Conservation (phyloP, 2,888 invertebrate genomes). For the Saturnia japonica region DNA sequence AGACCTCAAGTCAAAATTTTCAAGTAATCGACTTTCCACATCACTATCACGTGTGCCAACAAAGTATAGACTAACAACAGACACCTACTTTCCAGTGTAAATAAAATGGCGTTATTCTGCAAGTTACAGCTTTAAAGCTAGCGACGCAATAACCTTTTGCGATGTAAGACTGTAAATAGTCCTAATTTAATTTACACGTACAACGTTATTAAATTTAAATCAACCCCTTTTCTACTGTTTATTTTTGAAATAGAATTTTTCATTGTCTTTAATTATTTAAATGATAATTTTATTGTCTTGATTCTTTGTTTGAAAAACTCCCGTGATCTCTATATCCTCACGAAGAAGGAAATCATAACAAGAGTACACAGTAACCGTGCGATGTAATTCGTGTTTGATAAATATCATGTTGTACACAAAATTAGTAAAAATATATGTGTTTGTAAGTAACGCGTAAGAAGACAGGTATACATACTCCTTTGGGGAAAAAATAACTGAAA, state of each 20-base stretch:
- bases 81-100: not conserved
- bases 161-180: not conserved
- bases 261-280: too few species aligned
- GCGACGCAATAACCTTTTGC: not conserved
- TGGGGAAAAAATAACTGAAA: too few species aligned
- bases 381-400: too few species aligned
- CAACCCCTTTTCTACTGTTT: not conserved
- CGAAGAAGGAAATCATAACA: too few species aligned
- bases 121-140: not conserved
- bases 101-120: not conserved
- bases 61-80: not conserved
- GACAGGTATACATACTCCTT: too few species aligned
- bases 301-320: too few species aligned
- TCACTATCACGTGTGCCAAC: not conserved
- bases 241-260: not conserved
- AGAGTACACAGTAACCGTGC: too few species aligned
- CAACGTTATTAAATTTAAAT: not conserved
- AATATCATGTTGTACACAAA: too few species aligned
- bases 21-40: not conserved
- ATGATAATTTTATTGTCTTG: too few species aligned
- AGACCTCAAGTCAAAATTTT: not conserved
- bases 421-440: too few species aligned
- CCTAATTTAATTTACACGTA: not conserved
- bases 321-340: too few species aligned
- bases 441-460: too few species aligned